Evolutionary conservation across 2,797 vertebrate species (phyloP).

Genomic region (Tapirus indicus): DNA sequence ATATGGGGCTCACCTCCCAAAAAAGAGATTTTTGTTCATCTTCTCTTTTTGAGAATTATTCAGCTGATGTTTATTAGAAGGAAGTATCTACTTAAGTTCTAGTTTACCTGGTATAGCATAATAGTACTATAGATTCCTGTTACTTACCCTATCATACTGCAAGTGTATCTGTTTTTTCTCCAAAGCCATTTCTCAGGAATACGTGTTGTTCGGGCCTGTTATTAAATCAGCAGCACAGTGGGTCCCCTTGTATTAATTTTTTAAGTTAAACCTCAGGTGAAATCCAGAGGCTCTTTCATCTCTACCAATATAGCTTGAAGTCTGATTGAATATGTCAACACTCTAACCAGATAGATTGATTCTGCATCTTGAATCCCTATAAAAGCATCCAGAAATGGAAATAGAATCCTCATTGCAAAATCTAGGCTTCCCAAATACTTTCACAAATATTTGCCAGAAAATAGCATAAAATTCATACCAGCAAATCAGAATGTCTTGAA

Average conservation of each 20-base stretch:
- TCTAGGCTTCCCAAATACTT: constrained; percentile 74
- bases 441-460: constrained; percentile 76
- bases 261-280: constrained; percentile 32
- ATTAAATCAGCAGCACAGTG: neutral
- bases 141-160: neutral
- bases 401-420: constrained; percentile 74
- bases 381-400: constrained; percentile 76
- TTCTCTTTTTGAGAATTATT: neutral
- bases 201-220: neutral
- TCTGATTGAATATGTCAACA: neutral
- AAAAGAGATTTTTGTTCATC: neutral
- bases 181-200: neutral
- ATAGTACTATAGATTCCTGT: neutral
- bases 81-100: neutral
- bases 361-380: constrained; percentile 28
- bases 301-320: neutral
- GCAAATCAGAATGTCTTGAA: constrained; percentile 68
- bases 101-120: neutral
- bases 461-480: constrained; percentile 76
- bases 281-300: neutral
- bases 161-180: neutral
- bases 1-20: neutral
- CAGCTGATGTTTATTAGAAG: neutral
- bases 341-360: neutral
- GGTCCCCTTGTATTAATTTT: neutral